These are phyloP conservation scores for Siniperca undulata DNA, from an alignment of 2,797 vertebrate genomes.

Conservation along the genomic window DNA sequence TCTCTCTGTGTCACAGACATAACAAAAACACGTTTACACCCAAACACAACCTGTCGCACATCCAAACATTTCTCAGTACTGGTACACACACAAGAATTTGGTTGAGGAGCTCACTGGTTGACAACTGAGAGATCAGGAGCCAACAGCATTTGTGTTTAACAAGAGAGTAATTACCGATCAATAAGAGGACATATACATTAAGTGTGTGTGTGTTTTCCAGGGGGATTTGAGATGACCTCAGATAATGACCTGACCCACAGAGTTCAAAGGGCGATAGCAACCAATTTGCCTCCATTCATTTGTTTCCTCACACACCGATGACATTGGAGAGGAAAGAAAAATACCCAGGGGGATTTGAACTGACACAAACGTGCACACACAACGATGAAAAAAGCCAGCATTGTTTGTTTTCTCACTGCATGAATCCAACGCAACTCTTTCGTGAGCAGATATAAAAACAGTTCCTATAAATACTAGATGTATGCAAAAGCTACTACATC, in stretches of 20 bases:
- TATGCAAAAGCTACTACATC: background rate
- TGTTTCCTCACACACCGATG: constrained; percentile 8
- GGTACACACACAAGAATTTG: constrained; percentile 8
- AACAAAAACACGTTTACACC: constrained; percentile 34
- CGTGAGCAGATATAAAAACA: background rate
- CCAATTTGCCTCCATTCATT: constrained; percentile 7
- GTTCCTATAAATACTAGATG: background rate
- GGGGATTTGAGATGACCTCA: constrained; percentile 15
- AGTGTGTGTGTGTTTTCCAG: background rate
- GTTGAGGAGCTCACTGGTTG: background rate
- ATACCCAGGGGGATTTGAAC: background rate
- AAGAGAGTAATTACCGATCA: constrained; percentile 15
- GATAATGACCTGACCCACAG: constrained; percentile 24
- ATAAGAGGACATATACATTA: background rate
- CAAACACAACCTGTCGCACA: constrained; percentile 29
- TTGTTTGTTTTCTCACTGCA: background rate
- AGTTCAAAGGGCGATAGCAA: constrained; percentile 38
- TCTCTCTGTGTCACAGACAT: constrained; percentile 20
- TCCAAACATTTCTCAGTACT: constrained; percentile 25
- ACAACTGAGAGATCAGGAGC: constrained; percentile 6
- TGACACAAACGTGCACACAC: background rate
- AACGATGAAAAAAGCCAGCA: background rate
- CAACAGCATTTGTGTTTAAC: constrained; percentile 10
- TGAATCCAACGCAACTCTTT: background rate
- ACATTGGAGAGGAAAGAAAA: background rate